Base-by-base conservation (phyloP, 2,888 invertebrate species). In the Drosophila mettleri region DNA sequence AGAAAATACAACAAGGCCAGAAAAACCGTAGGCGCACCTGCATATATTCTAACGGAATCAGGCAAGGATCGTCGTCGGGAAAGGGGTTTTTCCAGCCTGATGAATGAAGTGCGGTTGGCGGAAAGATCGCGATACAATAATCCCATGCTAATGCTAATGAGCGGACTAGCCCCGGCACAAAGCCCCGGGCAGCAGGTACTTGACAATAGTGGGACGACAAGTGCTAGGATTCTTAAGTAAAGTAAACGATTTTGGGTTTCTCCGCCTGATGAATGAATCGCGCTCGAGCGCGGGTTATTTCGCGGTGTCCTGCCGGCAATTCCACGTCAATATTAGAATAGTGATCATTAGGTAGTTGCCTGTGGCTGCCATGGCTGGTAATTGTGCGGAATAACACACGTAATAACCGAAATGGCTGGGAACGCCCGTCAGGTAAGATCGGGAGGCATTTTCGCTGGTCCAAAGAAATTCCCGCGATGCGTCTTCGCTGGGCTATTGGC, bases 341-440 rank as follows among this genome's bases (percentile, higher is more conserved):
- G 76, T 69, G 72, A 81, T 80, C 58, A 88, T 81, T 78, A 80
- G 80, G 75, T 78, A 78, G 71, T 41, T 45, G 61, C 59, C 62
- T 65, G 67, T 34, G 46, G 57, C 14, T 71, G 57, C 18, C 68
- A 71, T 72, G 74, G 57, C n/a, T 38, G 69, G 66, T 82, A 71
- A 86, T 85, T 79, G 81, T 60, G 69, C 45, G 86, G 86, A 86
- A 88, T 86, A 83, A 88, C 88, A 81, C 86, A 84, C 88, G 84
- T 87, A 86, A 86, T 81, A 83, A 81, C 86, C 86, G 43, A 75
- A 66, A 65, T 64, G 10, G 58, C n/a, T 48, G 86, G 74, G 65
- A 68, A 75, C 75, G 64, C 83, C 83, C 78, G 57, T 66, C 79
- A 81, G 77, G 85, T 71, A 80, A 43, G 34, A 43, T 38, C 41